Percentiles rank a stretch among this genome's conserved stretches.
Evolutionary conservation across 37 sponge, comb jelly and placozoan species (phyloP).

Genomic region (Chondrilla cf. caribensis): DNA sequence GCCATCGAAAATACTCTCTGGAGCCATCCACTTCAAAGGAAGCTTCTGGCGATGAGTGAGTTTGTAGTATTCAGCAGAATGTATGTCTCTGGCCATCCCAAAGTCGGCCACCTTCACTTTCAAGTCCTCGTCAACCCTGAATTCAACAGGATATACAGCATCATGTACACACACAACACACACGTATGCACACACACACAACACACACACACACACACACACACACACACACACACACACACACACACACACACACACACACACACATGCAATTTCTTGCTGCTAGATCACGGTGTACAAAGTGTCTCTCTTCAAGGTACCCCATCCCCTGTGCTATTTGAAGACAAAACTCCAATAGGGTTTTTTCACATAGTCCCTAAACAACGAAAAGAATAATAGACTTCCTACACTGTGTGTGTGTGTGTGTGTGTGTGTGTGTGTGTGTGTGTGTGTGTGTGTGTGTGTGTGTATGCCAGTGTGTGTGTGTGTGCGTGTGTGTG

Average conservation of each 20-base stretch:
- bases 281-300: not conserved
- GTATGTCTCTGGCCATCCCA: slow-evolving; percentile 49
- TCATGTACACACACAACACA: slow-evolving; percentile 10
- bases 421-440: too few relatives aligned
- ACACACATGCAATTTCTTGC: slow-evolving; percentile 19
- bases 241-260: slow-evolving; percentile 22
- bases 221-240: slow-evolving; percentile 19
- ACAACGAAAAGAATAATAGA: not conserved
- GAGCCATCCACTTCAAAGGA: slow-evolving; percentile 58
- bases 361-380: not conserved
- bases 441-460: too few relatives aligned
- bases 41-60: slow-evolving; percentile 38
- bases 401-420: too few relatives aligned
- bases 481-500: too few relatives aligned
- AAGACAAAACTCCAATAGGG: not conserved
- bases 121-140: slow-evolving; percentile 32
- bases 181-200: slow-evolving; percentile 9
- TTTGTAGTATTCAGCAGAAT: slow-evolving; percentile 41
- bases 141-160: not conserved
- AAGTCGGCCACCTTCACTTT: slow-evolving; percentile 50
- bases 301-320: not conserved
- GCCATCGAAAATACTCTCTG: slow-evolving; percentile 48
- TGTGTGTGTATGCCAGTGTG: too few relatives aligned
- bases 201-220: slow-evolving; percentile 13
- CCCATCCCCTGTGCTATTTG: not conserved